Base-by-base conservation (phyloP, 2,888 invertebrate species). In the Coelinius sp. region DNA sequence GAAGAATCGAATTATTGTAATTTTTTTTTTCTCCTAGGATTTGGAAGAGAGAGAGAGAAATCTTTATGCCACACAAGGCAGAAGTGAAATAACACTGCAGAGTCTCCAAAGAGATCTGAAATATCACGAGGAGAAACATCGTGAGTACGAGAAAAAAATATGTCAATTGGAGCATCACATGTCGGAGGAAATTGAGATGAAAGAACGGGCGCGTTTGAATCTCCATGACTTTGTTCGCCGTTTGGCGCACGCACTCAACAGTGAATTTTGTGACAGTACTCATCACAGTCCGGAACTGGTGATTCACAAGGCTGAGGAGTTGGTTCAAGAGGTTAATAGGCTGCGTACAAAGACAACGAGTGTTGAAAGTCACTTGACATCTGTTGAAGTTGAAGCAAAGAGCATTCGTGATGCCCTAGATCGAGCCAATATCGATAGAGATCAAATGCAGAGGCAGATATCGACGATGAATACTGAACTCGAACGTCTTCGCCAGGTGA, bases 41-140 rank as follows among this genome's bases (percentile, higher is more conserved):
- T 88, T 94, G 46, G 96, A 96, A 84, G 94, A 94, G 80, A 90
- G 93, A 66, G 94, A 95, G 83, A 90, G 94, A 56, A 91, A 91
- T 79, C 89, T 94, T 14, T 93, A 93, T 76, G 90, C 89, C 0
- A 77, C 80, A 0, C 91, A 91, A 73, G 92, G 92, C 1, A 89
- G 93, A 76, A 91, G 89, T 75, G 95, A 96, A 81, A 91, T 93
- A 73, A 91, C 93, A 1, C 89, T 94, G 53, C 93, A 94, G 83
- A 92, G 94, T 0, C 87, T 94, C 64, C 94, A 94, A 79, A 90
- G 95, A 73, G 95, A 94, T 80, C 91, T 92, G 76, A 91, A 92
- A 24, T 91, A 90, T 78, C 91, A 93, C 78, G 95, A 94, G 83
- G 95, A 95, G 65, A 93, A 93, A 83, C 90, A 92, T 49, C 93